Evolutionary conservation across 2,888 invertebrate genomes (phyloP), one percentile per base, ranked within the genome.

Genomic region (Chrysina gloriosa): DNA sequence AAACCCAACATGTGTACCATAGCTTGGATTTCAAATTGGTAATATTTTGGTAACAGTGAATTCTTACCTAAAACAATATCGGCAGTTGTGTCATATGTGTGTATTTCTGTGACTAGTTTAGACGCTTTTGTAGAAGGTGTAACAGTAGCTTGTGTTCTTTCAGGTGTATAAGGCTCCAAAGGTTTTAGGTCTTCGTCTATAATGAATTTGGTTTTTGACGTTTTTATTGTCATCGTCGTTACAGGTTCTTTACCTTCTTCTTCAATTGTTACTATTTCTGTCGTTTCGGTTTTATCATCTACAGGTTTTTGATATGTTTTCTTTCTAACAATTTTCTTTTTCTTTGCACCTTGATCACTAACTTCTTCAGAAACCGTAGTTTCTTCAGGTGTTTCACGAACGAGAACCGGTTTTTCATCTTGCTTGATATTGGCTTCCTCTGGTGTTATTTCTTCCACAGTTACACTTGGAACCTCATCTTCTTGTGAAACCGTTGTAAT

Each of bases 401-500:
- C 47, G 61, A 68, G 54, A 5, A 70, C 63, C 47, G 70, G 83
- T 56, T 78, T 75, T 34, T 84, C 83, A 78, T 83, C 81, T 0
- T 82, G 83, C 6, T 82, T 76, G 34, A 82, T 75, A 7, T 83
- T 84, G 50, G 78, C 76, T 29, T 84, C 83, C 78, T 83, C 81
- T 0, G 82, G 83, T 9, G 82, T 77, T 42, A 63, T 50, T 48
- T 69, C 69, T 27, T 61, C 63, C n/a, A 85, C 78, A 23, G 78
- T 76, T 31, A 86, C 79, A 67, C 84, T 72, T 42, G 85, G 83
- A 77, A 84, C 79, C 73, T 81, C 82, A 42, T 73, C 71, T 6
- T 72, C 74, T 70, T 77, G 75, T 70, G 77, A 74, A 3, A 81
- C 65, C 72, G 77, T 71, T 3, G 77, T 72, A 67, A 81, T 80